Conservation (phyloP, 1,140 invertebrate species). For the Magallana ariakensis region DNA sequence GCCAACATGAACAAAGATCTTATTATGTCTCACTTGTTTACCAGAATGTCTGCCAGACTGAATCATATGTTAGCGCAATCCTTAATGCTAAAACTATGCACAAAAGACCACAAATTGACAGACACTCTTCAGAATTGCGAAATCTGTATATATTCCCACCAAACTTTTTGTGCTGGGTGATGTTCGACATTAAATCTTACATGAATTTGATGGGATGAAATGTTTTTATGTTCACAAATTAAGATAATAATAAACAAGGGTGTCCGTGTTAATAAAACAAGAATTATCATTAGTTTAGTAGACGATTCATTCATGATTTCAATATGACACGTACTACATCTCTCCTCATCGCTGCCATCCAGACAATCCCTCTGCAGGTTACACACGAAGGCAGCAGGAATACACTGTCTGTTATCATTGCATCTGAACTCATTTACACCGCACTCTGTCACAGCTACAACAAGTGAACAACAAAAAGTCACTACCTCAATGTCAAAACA, state of each 20-base stretch:
- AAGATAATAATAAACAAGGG: too few relatives aligned
- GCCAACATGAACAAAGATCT: neutral
- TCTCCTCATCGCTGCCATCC: constrained; percentile 70
- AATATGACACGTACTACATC: constrained; percentile 66
- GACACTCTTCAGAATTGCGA: too few relatives aligned
- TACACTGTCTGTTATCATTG: constrained; percentile 71
- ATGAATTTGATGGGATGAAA: too few relatives aligned
- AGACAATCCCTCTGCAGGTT: constrained; percentile 66
- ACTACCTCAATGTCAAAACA: too few relatives aligned
- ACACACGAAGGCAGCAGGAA: constrained; percentile 59
- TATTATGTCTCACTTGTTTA: neutral
- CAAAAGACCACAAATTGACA: too few relatives aligned
- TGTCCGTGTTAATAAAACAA: too few relatives aligned
- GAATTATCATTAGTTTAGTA: neutral
- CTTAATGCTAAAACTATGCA: neutral
- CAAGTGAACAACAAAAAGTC: neutral
- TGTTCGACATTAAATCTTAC: too few relatives aligned
- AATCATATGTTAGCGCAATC: neutral
- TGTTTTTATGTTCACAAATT: too few relatives aligned
- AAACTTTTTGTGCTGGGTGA: too few relatives aligned
- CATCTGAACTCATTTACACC: constrained; percentile 64
- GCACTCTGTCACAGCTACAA: constrained; percentile 52
- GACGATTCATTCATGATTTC: neutral
- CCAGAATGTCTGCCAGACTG: neutral
- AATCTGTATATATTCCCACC: too few relatives aligned